Evolutionary conservation across 2,888 invertebrate genomes (phyloP), one percentile per base, ranked within the genome.

Genomic region (Scaptomyza tumidula): DNA sequence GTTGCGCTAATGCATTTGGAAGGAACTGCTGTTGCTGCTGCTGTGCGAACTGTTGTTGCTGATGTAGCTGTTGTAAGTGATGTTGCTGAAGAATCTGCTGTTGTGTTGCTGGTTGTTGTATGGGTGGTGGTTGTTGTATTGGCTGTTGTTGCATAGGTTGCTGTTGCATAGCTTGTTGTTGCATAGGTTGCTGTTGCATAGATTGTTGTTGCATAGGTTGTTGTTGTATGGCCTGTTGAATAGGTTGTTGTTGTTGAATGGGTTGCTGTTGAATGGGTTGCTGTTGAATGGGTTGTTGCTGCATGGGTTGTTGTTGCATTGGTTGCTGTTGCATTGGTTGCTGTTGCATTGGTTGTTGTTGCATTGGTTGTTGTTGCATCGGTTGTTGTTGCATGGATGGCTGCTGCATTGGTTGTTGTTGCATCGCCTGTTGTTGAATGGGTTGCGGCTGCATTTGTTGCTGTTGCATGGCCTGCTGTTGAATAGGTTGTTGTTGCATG

Each of bases 1-100:
- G 59, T 43, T 76, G 75, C 37, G 84, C 13, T 49, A 86, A 45
- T 14, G 73, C 14, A 58, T 86, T 90, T 57, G 93, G 93, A 43
- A 92, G 84, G 75, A 93, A 93, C 77, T 93, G 93, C 59, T 93
- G 94, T 92, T 93, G 93, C 70, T 71, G 65, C 7, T 65, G 85
- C 72, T 93, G 93, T 35, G 74, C 52, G 14, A 52, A 52, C 19
- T 39, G 52, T 39, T 52, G 52, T 27, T 52, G 52, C 39, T 52
- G 52, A 27, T 52, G 52, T 37, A 52, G 65, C 29, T 86, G 80
- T 31, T 78, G 83, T 16, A 68, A 50, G 27, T 91, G 91, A 55
- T 86, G 75, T 48, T 83, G 85, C 49, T 82, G 83, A 19, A 90
- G 58, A 1, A 78, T 85, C 27, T 85, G 85, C 24, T 81, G 86